phyloP scores from a whole-genome alignment of 2,113 vertebrate species.

The Perca schrenkii region DNA sequence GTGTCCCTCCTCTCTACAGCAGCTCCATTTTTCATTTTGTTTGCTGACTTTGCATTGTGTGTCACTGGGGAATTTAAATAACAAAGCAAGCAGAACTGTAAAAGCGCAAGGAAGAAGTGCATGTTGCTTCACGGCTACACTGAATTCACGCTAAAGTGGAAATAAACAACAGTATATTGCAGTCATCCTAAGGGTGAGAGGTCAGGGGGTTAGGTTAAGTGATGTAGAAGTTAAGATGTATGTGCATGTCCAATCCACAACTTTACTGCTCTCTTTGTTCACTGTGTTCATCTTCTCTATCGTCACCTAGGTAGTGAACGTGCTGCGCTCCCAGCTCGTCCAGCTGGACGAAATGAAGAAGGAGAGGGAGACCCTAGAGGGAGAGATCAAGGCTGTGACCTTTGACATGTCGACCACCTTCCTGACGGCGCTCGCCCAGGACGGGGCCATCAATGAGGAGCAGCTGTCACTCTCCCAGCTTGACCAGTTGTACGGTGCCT shows the following conservation, averaged over 20 bases:
- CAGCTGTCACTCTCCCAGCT: conserved; percentile 90
- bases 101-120: conserved; percentile 13
- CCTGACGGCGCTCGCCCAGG: conserved; percentile 92
- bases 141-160: conserved; percentile 6
- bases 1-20: conserved; percentile 34
- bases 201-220: not conserved
- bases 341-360: conserved; percentile 92
- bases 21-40: conserved; percentile 70
- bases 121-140: conserved; percentile 19
- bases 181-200: not conserved
- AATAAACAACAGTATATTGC: not conserved
- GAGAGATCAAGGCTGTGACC: conserved; percentile 91
- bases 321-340: conserved; percentile 89
- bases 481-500: conserved; percentile 90
- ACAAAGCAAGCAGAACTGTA: conserved; percentile 70
- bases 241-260: not conserved
- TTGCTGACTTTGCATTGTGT: conserved; percentile 65
- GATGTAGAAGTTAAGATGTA: not conserved
- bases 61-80: conserved; percentile 68
- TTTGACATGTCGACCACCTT: conserved; percentile 96
- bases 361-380: conserved; percentile 93
- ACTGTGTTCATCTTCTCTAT: not conserved
- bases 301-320: conserved; percentile 89
- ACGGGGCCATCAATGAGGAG: conserved; percentile 96
- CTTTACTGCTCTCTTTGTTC: not conserved